phyloP scores from a whole-genome alignment of 2,113 vertebrate genomes.

The Thymallus thymallus region DNA sequence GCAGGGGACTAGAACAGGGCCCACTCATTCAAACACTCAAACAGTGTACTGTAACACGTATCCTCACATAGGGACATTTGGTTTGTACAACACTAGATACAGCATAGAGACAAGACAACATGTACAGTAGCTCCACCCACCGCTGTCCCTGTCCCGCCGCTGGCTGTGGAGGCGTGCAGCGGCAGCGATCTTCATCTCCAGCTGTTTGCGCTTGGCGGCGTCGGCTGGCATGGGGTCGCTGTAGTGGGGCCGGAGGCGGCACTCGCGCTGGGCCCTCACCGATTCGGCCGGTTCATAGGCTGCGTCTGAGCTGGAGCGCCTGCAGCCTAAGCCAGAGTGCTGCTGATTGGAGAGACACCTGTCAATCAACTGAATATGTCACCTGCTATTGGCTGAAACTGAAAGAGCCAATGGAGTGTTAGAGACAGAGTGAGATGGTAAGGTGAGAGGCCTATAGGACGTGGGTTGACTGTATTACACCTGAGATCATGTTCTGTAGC shows the following conservation, averaged over 20 bases:
- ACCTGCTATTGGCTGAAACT: neutral
- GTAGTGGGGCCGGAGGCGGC: slow-evolving; percentile 84
- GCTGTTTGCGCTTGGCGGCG: slow-evolving; percentile 86
- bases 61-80: neutral
- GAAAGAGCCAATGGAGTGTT: neutral
- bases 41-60: neutral
- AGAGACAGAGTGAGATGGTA: neutral
- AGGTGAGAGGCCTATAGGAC: neutral
- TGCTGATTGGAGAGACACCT: slow-evolving; percentile 53
- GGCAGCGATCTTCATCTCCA: slow-evolving; percentile 87
- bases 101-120: too few species aligned
- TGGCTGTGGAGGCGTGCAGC: slow-evolving; percentile 80
- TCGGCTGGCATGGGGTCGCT: slow-evolving; percentile 86
- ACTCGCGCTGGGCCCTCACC: slow-evolving; percentile 82
- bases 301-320: slow-evolving; percentile 84
- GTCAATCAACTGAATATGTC: slow-evolving; percentile 43
- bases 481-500: neutral
- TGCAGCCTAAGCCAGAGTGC: slow-evolving; percentile 72
- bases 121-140: slow-evolving; percentile 46
- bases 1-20: too few species aligned
- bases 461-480: neutral
- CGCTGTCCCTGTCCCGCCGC: slow-evolving; percentile 76
- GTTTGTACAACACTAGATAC: neutral
- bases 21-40: too few species aligned
- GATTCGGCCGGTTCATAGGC: slow-evolving; percentile 79